Evolutionary conservation across 1,140 invertebrate species (phyloP).

Genomic region (Portunus trituberculatus): DNA sequence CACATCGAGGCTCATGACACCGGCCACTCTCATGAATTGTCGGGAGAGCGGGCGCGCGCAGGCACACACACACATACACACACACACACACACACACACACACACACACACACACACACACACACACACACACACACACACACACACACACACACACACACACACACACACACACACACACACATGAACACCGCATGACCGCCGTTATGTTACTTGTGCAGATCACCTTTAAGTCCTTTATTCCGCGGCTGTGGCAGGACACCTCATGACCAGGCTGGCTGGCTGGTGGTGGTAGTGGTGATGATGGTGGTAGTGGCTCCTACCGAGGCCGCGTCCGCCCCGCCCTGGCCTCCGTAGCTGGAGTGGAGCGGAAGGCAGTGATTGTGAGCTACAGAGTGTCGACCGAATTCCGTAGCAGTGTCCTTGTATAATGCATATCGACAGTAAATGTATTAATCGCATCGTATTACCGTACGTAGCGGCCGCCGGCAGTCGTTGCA

Average conservation of each 20-base stretch:
- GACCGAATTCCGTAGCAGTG: not conserved
- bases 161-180: not conserved
- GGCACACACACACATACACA: slow-evolving; percentile 41
- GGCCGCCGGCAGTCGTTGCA: not conserved
- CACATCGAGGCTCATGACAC: not conserved
- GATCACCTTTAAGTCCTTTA: slow-evolving; percentile 12
- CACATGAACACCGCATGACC: not conserved
- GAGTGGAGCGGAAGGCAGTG: not conserved
- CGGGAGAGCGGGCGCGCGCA: not conserved
- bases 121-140: slow-evolving; percentile 51
- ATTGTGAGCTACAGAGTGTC: not conserved
- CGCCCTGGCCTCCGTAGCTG: not conserved
- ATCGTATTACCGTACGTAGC: not conserved
- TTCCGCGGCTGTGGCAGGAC: slow-evolving; percentile 6
- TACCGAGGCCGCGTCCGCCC: not conserved
- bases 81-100: slow-evolving; percentile 50
- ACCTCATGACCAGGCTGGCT: slow-evolving; percentile 7
- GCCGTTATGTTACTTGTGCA: slow-evolving; percentile 2
- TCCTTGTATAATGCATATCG: not conserved
- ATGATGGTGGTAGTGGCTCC: not conserved
- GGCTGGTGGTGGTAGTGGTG: not conserved
- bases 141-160: slow-evolving; percentile 45
- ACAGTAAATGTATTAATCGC: not conserved
- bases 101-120: slow-evolving; percentile 52
- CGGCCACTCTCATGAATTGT: not conserved